Evolutionary conservation across 2,888 invertebrate genomes (phyloP).

Genomic region (Rugalucina vietnamica): DNA sequence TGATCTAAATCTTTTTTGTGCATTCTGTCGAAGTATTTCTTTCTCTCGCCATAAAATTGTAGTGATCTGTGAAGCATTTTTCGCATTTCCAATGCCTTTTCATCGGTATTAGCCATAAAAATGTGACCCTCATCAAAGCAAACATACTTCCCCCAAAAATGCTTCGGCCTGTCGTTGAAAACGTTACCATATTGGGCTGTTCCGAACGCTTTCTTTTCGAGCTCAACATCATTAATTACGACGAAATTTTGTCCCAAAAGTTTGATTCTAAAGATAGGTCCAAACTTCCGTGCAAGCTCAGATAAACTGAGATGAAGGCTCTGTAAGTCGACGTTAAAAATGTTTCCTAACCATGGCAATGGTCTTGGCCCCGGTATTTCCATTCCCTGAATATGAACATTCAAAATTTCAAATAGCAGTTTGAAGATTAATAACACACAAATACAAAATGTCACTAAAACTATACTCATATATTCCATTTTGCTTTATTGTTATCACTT

Average conservation of each 20-base stretch:
- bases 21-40: background rate
- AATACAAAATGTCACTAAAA: too few relatives aligned
- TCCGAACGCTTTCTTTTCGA: background rate
- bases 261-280: background rate
- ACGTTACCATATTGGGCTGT: background rate
- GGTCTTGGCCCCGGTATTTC: background rate
- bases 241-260: background rate
- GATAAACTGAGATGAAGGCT: background rate
- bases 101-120: background rate
- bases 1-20: background rate
- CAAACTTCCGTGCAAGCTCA: background rate
- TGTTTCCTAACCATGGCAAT: background rate
- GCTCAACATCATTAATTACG: background rate
- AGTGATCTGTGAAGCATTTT: background rate
- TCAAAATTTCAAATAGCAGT: too few relatives aligned
- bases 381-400: background rate
- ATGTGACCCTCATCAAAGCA: background rate
- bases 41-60: background rate
- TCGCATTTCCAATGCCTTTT: background rate
- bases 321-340: background rate
- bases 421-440: too few relatives aligned
- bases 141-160: background rate
- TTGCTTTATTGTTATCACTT: too few relatives aligned
- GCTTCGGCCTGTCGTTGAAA: background rate
- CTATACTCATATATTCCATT: too few relatives aligned